A percentile compares a stretch with the other conserved stretches of the same genome.
These are phyloP conservation scores for Poecile atricapillus DNA, from an alignment of 2,113 vertebrate genomes.

Conservation along the genomic window DNA sequence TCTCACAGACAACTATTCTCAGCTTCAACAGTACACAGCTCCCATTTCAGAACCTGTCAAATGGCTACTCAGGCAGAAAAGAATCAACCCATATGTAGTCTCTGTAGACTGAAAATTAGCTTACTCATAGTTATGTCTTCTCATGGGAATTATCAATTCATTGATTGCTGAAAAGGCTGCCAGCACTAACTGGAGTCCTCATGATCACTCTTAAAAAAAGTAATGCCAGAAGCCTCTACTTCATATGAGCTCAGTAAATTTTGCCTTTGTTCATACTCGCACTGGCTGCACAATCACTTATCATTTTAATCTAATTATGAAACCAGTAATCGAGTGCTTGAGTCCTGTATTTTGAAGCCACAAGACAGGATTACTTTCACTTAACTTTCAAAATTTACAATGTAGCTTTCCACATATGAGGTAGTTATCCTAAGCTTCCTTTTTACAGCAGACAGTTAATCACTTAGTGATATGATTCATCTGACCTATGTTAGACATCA, in stretches of 20 bases:
- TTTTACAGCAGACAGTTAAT: not conserved
- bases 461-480: slow-evolving; percentile 7
- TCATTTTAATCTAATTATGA: not conserved
- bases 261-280: not conserved
- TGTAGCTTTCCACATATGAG: not conserved
- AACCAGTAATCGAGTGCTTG: not conserved
- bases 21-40: not conserved
- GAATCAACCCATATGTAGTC: not conserved
- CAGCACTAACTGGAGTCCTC: not conserved
- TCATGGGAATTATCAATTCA: not conserved
- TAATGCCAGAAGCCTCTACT: not conserved
- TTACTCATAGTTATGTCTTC: not conserved
- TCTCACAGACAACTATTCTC: not conserved
- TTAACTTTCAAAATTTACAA: not conserved
- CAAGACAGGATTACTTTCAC: not conserved
- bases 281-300: not conserved
- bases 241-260: not conserved
- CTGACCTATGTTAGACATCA: slow-evolving; percentile 7
- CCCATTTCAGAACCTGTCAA: not conserved
- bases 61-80: not conserved
- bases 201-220: not conserved
- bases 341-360: not conserved
- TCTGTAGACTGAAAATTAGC: not conserved
- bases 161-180: not conserved
- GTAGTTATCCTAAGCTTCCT: slow-evolving; percentile 7